Base-by-base conservation (phyloP, 2,797 vertebrate species). In the Ctenopoma kingsleyae region DNA sequence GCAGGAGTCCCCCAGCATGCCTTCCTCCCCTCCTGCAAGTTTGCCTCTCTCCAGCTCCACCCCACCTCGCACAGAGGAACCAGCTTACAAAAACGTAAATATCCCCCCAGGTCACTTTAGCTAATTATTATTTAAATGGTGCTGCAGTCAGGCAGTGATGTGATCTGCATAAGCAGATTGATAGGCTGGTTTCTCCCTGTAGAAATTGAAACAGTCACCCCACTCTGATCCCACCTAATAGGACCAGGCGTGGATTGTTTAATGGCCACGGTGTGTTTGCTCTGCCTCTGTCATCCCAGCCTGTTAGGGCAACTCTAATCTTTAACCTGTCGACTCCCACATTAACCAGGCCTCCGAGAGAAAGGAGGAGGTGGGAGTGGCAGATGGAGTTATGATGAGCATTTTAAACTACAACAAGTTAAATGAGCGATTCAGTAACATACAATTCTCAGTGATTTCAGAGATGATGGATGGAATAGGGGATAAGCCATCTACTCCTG, bases 51-150 rank as follows among this genome's bases (percentile, higher is more conserved):
- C 94, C 80, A 93, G 95, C 89, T 95, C 96, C 0, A 88, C 83
- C 83, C 93, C 95, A 16, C 87, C 93, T 63, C 91, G 94, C 71
- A 88, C 94, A 93, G 97, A 98, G 87, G 95, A 97, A 84, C 91
- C 94, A 54, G 81, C 94, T 83, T 98, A 96, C 95, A 98, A 98
- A 95, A 97, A 98, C 94, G 98, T 98, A 98, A 99, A 98, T 98
- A 95, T 91, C 87, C 91, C 93, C 92, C 83, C 73, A 88, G 88
- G 93, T 91, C 91, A 91, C 89, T 89, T 94, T 86, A 93, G 88
- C 93, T 95, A 95, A 95, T 95, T 95, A 95, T 93, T 95, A 92
- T 94, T 94, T 94, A 95, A 94, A 95, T 93, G 92, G 87, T 69
- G 87, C 86, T 90, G 93, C 92, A 93, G 95, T 94, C 93, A 84